Evolutionary conservation across 2,888 invertebrate species (phyloP).

Genomic region (Polydrusus pterygomalis): DNA sequence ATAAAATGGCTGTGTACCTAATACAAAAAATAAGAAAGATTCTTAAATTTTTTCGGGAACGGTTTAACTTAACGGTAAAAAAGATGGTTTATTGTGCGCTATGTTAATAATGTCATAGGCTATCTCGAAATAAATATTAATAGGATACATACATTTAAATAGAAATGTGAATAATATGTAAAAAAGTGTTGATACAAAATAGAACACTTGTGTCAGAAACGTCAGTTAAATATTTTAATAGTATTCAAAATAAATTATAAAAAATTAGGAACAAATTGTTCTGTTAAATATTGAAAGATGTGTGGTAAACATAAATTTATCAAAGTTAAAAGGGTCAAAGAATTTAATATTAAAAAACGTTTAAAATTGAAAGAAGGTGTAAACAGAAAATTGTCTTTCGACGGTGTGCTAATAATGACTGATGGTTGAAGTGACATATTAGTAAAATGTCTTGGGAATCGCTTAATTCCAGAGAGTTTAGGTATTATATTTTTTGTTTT

Average conservation of each 20-base stretch:
- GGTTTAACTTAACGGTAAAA: constrained; percentile 27
- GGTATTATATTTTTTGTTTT: constrained; percentile 72
- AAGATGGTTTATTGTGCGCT: constrained; percentile 22
- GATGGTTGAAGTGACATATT: constrained; percentile 8
- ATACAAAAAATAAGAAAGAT: constrained; percentile 14
- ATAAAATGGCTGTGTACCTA: constrained; percentile 30
- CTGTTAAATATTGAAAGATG: constrained; percentile 13
- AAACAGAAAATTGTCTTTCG: not conserved
- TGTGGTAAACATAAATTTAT: constrained; percentile 11
- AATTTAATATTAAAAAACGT: constrained; percentile 32
- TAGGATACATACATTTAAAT: not conserved
- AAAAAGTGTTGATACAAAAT: not conserved
- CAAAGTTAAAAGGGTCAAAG: constrained; percentile 17
- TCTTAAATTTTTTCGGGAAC: not conserved
- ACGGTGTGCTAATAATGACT: constrained; percentile 23
- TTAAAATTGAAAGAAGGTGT: constrained; percentile 16
- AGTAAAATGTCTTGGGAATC: constrained; percentile 90
- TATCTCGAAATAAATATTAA: not conserved
- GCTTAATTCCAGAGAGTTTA: constrained; percentile 87
- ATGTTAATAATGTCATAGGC: constrained; percentile 34
- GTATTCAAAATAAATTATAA: not conserved
- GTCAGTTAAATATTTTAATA: not conserved
- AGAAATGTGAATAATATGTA: not conserved
- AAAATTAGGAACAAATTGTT: constrained; percentile 13
- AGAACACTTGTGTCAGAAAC: not conserved